These are phyloP conservation scores for Antigone vipio DNA, from an alignment of 2,113 vertebrate species.

Conservation along the genomic window DNA sequence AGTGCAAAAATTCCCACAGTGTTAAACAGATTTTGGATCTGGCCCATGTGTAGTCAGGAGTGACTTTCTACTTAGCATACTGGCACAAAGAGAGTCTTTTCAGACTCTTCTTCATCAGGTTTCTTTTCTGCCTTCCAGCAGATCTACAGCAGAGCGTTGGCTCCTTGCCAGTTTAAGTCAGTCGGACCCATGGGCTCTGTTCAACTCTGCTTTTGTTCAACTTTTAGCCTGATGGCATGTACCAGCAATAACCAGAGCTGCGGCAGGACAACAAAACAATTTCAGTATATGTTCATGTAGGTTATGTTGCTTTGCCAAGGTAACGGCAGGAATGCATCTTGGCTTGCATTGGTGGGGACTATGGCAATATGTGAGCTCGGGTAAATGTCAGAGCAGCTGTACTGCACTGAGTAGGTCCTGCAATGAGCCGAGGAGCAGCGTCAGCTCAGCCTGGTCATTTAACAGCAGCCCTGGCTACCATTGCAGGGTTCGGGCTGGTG, in stretches of 20 bases:
- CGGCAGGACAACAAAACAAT: background rate
- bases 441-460: background rate
- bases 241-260: background rate
- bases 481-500: background rate
- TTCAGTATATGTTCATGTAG: background rate
- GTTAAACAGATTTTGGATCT: background rate
- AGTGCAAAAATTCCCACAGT: background rate
- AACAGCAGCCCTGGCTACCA: background rate
- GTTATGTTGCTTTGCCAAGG: background rate
- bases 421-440: background rate
- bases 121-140: background rate
- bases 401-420: background rate
- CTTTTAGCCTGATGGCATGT: background rate
- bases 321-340: background rate
- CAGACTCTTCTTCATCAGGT: background rate
- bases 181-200: background rate
- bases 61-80: background rate
- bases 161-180: background rate
- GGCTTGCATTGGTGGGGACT: background rate
- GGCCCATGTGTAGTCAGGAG: background rate
- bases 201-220: background rate
- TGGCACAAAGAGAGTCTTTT: background rate
- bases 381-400: background rate
- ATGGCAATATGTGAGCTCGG: background rate
- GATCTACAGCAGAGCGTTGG: background rate